Base-by-base conservation (phyloP, 1,140 invertebrate genomes). In the fruit fly (Drosophila melanogaster) region DNA sequence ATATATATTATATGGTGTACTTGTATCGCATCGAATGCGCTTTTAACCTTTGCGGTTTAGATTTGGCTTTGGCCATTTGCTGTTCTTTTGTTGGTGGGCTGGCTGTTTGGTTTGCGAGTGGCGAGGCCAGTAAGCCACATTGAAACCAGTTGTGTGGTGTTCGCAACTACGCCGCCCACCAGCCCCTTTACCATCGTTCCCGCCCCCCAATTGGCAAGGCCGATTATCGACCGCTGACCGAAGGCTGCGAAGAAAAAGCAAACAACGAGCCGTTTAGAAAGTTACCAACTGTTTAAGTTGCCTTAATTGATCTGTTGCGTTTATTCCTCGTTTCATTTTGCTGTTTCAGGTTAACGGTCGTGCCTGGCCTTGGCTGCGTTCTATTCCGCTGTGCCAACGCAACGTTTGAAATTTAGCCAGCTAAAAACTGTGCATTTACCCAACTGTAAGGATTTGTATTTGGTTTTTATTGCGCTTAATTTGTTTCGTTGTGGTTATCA, bases 21-120 rank as follows among this genome's bases (percentile, higher is more conserved):
- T 22, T 67, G 17, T 56, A 10, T 56, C 17, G 35, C 40, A 41
- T 69, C 15, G 38, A 46, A 43, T 70, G 64, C 14, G 60, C 51
- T 57, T 57, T 71, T 70, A 71, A 47, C 67, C 66, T 26, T 66
- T 12, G 4, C 30, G 12, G 30, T 61, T 78, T 61, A 35, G 41
- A 50, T 61, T 77, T 73, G 77, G 57, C 57, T 80, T 80, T 77
- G 74, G 44, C 44, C 43, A 30, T 81, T 81, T 66, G 79, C 51
- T 60, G 57, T 62, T 81, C 57, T 81, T 66, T 81, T 81, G 62
- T 56, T 59, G 44, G 59, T 69, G 43, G 44, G 44, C 40, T 49
- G 44, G 35, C 50, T 14, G 40, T 26, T 30, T 41, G 35, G 35
- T 37, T 11, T 37, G 35, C 1, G 26, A 26, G 26, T 54, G 70